Percentiles rank a stretch among this genome's conserved stretches.
Conservation (phyloP, 2,888 invertebrate species). For the Drosophila nigricruria region DNA sequence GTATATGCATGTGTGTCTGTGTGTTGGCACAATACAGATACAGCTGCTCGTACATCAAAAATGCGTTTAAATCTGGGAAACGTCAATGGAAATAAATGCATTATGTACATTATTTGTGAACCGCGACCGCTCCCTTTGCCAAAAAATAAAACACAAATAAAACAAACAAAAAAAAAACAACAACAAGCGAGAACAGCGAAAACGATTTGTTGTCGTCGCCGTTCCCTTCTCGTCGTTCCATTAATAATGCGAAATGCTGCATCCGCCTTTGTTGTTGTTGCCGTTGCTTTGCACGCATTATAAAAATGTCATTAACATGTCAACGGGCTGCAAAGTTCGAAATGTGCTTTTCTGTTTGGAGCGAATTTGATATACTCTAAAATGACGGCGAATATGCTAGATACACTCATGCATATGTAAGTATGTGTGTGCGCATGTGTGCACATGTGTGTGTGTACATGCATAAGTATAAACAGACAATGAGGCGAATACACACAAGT, state of each 20-base stretch:
- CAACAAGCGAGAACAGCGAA: conserved; percentile 33
- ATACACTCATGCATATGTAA: neutral
- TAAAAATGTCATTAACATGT: conserved; percentile 81
- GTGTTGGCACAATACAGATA: conserved; percentile 44
- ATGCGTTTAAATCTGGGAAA: conserved; percentile 72
- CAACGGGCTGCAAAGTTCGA: conserved; percentile 70
- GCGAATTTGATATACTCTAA: conserved; percentile 28
- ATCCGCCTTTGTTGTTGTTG: conserved; percentile 65
- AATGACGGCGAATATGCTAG: conserved; percentile 18
- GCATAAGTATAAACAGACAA: neutral
- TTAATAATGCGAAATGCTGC: conserved; percentile 75
- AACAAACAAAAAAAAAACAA: conserved; percentile 20
- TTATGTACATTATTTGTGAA: conserved; percentile 53
- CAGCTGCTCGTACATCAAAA: conserved; percentile 75
- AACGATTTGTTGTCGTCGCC: conserved; percentile 62
- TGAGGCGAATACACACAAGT: neutral
- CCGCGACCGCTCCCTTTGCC: conserved; percentile 71
- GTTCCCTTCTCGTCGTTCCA: conserved; percentile 59
- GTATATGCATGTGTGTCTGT: neutral
- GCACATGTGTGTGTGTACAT: neutral
- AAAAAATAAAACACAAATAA: conserved; percentile 52
- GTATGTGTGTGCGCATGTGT: neutral
- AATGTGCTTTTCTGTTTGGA: conserved; percentile 32
- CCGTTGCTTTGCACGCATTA: conserved; percentile 59
- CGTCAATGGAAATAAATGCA: conserved; percentile 75